Evolutionary conservation across 2,113 vertebrate species (phyloP).

Genomic region (Epinephelus moara): DNA sequence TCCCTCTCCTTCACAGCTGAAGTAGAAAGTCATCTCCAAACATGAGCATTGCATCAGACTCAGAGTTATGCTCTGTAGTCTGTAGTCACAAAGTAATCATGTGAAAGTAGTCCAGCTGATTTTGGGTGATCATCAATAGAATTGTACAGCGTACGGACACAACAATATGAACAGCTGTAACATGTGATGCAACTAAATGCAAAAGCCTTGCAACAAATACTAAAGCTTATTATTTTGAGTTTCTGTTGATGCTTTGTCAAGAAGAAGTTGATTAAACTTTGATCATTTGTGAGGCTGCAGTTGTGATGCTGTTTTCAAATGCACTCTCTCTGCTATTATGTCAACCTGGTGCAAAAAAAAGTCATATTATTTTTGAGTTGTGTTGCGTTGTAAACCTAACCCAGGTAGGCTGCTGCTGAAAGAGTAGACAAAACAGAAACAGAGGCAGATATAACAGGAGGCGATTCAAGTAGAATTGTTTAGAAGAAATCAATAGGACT

Average conservation of each 20-base stretch:
- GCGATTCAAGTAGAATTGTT: constrained; percentile 22
- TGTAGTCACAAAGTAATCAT: not conserved
- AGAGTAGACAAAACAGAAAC: constrained; percentile 29
- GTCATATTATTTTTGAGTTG: not conserved
- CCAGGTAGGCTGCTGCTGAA: not conserved
- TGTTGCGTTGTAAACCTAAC: not conserved
- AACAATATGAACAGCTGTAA: not conserved
- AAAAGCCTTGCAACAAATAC: not conserved
- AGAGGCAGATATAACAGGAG: constrained; percentile 26
- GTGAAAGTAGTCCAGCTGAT: not conserved
- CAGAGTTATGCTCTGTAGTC: not conserved
- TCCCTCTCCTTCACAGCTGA: not conserved
- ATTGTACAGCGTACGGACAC: not conserved
- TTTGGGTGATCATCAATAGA: not conserved
- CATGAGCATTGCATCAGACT: not conserved
- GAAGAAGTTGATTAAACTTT: not conserved
- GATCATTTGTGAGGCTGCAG: not conserved
- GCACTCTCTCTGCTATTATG: not conserved
- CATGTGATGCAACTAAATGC: not conserved
- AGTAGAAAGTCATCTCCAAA: not conserved
- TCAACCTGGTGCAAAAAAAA: not conserved
- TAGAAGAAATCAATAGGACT: constrained; percentile 54
- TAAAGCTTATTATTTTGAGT: not conserved
- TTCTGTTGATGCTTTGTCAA: not conserved
- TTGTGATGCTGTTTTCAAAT: not conserved